Percentiles rank a stretch among this genome's conserved stretches.
Evolutionary conservation across 2,113 vertebrate species (phyloP).

Genomic region (Seriola aureovittata): DNA sequence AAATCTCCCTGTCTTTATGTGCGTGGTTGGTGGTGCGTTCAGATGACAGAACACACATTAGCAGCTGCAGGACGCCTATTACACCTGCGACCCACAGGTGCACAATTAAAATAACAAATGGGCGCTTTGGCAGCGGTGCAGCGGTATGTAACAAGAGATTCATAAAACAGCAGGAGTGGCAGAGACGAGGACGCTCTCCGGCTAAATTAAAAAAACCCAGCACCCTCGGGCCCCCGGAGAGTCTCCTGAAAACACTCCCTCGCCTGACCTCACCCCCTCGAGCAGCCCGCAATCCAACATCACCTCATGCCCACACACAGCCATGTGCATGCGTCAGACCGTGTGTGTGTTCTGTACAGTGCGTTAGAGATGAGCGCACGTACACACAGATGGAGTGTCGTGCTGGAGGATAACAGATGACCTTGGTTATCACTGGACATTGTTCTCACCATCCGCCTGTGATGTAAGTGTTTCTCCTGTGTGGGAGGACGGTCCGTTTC

Average conservation of each 20-base stretch:
- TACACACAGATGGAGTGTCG: background rate
- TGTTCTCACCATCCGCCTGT: conserved; percentile 24
- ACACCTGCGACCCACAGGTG: conserved; percentile 47
- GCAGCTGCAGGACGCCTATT: conserved; percentile 14
- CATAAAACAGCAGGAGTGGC: conserved; percentile 11
- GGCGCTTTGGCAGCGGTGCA: background rate
- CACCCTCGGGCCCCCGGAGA: background rate
- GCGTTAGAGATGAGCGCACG: background rate
- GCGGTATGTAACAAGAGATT: background rate
- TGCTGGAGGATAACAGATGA: conserved; percentile 36
- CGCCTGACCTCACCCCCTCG: background rate
- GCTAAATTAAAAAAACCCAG: conserved; percentile 20
- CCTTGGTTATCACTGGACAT: conserved; percentile 38
- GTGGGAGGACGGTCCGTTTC: conserved; percentile 31
- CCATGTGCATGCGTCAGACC: accelerated
- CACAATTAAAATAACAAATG: conserved; percentile 42
- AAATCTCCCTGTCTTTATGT: background rate
- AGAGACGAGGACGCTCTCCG: background rate
- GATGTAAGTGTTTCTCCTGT: conserved; percentile 27
- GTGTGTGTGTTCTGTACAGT: background rate
- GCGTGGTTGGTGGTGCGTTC: background rate
- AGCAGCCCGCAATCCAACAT: background rate
- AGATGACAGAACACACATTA: conserved; percentile 25
- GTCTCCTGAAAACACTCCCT: background rate
- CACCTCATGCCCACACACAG: background rate